These are phyloP conservation scores for Pangasius djambal DNA, from an alignment of 2,797 vertebrate genomes.

Conservation along the genomic window DNA sequence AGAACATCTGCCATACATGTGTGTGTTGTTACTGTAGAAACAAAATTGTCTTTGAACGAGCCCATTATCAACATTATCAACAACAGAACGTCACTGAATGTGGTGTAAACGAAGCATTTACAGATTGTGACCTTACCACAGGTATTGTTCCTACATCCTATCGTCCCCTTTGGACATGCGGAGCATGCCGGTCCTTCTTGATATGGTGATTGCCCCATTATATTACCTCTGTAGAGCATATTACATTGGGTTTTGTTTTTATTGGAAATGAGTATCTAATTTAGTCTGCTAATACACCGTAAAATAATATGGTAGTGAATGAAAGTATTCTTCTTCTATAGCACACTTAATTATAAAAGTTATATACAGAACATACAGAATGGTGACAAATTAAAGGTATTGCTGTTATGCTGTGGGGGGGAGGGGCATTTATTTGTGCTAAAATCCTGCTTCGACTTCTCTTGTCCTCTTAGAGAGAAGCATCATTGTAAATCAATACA, in stretches of 20 bases:
- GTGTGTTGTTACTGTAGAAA: background rate
- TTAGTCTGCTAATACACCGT: background rate
- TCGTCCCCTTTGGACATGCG: background rate
- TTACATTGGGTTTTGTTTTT: conserved; percentile 72
- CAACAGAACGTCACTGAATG: background rate
- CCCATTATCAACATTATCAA: background rate
- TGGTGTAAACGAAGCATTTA: background rate
- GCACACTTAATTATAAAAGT: background rate
- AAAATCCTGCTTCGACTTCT: background rate
- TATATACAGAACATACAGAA: background rate
- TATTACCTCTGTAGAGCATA: conserved; percentile 16
- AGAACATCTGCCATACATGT: background rate
- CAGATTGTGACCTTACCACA: conserved; percentile 7
- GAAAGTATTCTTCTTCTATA: background rate
- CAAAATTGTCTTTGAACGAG: background rate
- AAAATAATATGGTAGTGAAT: background rate
- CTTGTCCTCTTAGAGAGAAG: background rate
- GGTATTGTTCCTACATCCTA: background rate
- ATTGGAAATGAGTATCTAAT: background rate
- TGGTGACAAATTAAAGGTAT: background rate
- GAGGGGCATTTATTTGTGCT: background rate
- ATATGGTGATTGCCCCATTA: background rate
- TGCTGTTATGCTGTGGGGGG: conserved; percentile 69
- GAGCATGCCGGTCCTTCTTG: background rate
- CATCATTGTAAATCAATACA: background rate